These are phyloP conservation scores for Progne subis DNA, from an alignment of 2,113 vertebrate species.

Conservation along the genomic window DNA sequence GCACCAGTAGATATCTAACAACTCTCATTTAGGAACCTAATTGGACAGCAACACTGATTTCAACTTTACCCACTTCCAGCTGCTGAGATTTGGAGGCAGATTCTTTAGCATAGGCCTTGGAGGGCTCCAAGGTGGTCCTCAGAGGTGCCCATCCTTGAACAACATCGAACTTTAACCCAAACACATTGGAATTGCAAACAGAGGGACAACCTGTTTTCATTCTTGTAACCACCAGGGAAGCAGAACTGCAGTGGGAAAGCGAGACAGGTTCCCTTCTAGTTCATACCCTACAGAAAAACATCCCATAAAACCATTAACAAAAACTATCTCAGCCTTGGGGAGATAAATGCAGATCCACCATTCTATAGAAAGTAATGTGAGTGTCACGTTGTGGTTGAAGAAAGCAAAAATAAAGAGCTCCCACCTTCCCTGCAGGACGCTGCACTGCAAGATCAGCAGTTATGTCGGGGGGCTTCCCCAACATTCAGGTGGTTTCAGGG, in stretches of 20 bases:
- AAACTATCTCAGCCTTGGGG: background rate
- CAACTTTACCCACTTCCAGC: background rate
- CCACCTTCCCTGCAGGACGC: background rate
- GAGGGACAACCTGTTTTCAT: background rate
- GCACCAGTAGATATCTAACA: too few species aligned
- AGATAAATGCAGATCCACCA: background rate
- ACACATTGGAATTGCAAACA: background rate
- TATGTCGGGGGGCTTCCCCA: too few species aligned
- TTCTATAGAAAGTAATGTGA: background rate
- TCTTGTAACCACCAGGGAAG: background rate
- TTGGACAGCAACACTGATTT: background rate
- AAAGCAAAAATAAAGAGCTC: background rate
- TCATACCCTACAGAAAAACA: background rate
- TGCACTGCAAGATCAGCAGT: background rate
- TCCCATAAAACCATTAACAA: background rate
- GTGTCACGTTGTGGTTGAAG: background rate
- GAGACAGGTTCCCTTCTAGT: background rate
- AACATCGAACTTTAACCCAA: background rate
- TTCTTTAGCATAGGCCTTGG: accelerated
- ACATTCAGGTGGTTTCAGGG: too few species aligned
- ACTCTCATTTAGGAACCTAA: background rate
- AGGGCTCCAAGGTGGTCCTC: background rate
- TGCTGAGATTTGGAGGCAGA: background rate
- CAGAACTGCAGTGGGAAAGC: background rate
- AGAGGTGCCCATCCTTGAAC: background rate